A percentile compares a stretch with the other conserved stretches of the same genome.
phyloP scores from a whole-genome alignment of 2,113 vertebrate species.

The Lepus timidus region DNA sequence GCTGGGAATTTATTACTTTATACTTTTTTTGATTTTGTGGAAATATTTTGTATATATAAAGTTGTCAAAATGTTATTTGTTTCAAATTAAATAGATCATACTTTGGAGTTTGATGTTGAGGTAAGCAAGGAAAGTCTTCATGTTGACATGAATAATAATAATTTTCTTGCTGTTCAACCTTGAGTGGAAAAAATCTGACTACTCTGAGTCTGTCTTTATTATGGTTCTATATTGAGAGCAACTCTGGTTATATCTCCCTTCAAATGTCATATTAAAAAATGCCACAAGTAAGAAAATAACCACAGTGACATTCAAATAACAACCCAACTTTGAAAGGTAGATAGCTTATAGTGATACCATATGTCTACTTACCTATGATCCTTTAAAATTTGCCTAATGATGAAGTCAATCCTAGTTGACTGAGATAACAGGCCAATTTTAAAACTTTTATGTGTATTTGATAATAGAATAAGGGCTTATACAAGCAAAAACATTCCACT shows the following conservation, averaged over 20 bases:
- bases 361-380: neutral
- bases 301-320: neutral
- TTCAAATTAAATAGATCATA: neutral
- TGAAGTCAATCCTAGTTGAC: neutral
- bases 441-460: neutral
- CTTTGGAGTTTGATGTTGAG: neutral
- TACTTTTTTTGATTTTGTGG: neutral
- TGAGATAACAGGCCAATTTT: neutral
- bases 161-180: slow-evolving; percentile 2
- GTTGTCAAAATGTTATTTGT: slow-evolving; percentile 17
- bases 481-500: neutral
- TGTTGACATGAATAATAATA: neutral
- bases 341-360: neutral
- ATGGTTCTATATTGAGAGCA: neutral
- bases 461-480: slow-evolving; percentile 10
- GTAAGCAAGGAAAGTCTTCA: neutral
- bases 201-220: neutral
- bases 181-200: neutral
- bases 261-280: neutral
- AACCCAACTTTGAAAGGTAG: neutral
- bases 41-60: neutral
- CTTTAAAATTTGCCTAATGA: slow-evolving; percentile 21
- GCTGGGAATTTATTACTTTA: neutral
- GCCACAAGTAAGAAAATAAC: slow-evolving; percentile 10
- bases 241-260: neutral